Evolutionary conservation across 2,113 vertebrate genomes (phyloP).

Genomic region (Hemiscyllium ocellatum): DNA sequence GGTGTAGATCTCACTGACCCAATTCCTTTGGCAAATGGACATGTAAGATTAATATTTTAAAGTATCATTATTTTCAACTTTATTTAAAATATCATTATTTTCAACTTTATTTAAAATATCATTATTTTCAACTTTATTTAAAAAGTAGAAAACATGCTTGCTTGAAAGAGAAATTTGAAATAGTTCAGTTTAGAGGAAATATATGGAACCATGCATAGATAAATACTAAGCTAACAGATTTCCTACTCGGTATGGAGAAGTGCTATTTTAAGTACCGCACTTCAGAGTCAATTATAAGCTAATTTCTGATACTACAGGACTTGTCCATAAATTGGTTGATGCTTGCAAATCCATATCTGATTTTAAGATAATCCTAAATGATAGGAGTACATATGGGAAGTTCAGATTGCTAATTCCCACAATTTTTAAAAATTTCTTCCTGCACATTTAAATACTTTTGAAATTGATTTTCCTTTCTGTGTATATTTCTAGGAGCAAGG

Average conservation of each 20-base stretch:
- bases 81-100: neutral
- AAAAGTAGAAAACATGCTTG: neutral
- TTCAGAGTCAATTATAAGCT: neutral
- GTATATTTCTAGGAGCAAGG: constrained; percentile 70
- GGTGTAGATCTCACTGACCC: constrained; percentile 83
- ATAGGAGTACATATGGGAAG: neutral
- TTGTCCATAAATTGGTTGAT: neutral
- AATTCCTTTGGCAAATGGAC: constrained; percentile 73
- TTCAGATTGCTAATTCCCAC: neutral
- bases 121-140: neutral
- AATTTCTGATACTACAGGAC: neutral
- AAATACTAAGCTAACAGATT: neutral
- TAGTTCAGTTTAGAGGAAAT: neutral
- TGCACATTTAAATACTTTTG: neutral
- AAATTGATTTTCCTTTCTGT: neutral
- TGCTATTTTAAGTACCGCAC: neutral
- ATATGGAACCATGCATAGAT: neutral
- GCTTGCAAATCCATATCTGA: neutral
- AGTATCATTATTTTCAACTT: neutral
- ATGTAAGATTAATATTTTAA: constrained; percentile 65
- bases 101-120: neutral
- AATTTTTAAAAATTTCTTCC: neutral
- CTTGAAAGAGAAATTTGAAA: neutral
- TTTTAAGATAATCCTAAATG: neutral
- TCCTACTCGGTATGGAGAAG: neutral